Evolutionary conservation across 2,888 invertebrate genomes (phyloP), one percentile per base, ranked within the genome.

Genomic region (Ornithoptera alexandrae): DNA sequence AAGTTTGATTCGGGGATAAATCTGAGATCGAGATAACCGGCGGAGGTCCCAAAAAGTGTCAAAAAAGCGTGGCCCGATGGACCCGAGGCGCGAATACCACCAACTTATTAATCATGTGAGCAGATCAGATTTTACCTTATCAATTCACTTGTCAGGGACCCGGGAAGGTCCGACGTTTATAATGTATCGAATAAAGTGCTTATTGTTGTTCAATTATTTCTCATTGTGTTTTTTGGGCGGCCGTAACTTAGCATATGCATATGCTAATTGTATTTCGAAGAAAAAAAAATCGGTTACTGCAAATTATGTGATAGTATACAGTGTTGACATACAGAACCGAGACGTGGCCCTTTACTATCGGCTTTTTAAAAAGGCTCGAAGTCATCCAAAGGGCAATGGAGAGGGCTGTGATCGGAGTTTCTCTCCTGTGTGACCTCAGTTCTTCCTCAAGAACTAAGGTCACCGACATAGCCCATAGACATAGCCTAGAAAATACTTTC

Each of bases 11-110:
- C 72, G 68, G 67, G 62, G 68, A 70, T 72, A 72, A 72, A 72
- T 73, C 71, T 65, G 72, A 71, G 74, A 75, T 77, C 73, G 68
- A 71, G 77, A 80, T 78, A 77, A 77, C 64, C 78, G 71, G 72
- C 78, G 73, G 77, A 79, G 77, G 76, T 73, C 74, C 79, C 79
- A 74, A 79, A 79, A 78, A 77, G 75, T 77, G 75, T 73, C 76
- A 78, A 79, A 79, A 75, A 77, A 76, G 68, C 73, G 71, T 66
- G 72, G 67, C 65, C 62, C 20, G 64, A 65, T 61, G 68, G 56
- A 56, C 71, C 58, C 72, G 65, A 73, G 70, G 74, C 75, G 73
- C 67, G 72, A 76, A 76, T 75, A 73, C 73, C 65, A 71, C 53
- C 64, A 59, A 36, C 62, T 66, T 74, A 75, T 75, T 72, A 75